Evolutionary conservation across 2,888 invertebrate species (phyloP), one percentile per base, ranked within the genome.

Genomic region (Apomyelois bistriatella): DNA sequence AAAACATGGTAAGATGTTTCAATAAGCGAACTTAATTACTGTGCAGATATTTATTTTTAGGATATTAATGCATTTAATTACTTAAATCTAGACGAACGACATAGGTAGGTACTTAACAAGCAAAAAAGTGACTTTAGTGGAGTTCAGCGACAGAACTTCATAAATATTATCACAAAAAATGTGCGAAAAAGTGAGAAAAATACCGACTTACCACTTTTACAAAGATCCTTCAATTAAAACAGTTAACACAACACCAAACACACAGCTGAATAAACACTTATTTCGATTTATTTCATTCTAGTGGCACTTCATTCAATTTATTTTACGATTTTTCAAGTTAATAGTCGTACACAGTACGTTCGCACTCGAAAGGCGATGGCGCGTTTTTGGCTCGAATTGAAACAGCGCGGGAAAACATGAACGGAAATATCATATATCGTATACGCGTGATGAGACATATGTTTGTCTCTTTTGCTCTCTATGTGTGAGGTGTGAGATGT

Each of bases 361-460:
- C 82, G 80, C 85, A 82, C 86, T 81, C 84, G 74, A 77, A 79
- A 76, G 82, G 74, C 65, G 70, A 78, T 76, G 75, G 76, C 76
- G 76, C 78, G 72, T 68, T 71, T 76, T 67, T 60, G 68, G 12
- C 28, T 28, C 28, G 43, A 22, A 41, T 72, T 68, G 64, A 71
- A 69, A 60, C 53, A 62, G 72, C 82, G 80, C 82, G 78, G 76
- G 79, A 79, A 81, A 79, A 76, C 66, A 68, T 64, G 61, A 61
- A 35, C 30, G 75, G 74, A 83, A 79, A 81, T 76, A 71, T 72
- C 67, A 64, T 54, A 64, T 62, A 59, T 60, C 64, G 60, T 58
- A 59, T 58, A 62, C 64, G 67, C 58, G 57, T 58, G 56, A 59
- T 41, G 54, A 38, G 15, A 54, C 17, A 37, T 63, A 49, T 57